A percentile compares a stretch with the other conserved stretches of the same genome.
phyloP scores from a whole-genome alignment of 1,140 invertebrate genomes.

The Nymphalis io region DNA sequence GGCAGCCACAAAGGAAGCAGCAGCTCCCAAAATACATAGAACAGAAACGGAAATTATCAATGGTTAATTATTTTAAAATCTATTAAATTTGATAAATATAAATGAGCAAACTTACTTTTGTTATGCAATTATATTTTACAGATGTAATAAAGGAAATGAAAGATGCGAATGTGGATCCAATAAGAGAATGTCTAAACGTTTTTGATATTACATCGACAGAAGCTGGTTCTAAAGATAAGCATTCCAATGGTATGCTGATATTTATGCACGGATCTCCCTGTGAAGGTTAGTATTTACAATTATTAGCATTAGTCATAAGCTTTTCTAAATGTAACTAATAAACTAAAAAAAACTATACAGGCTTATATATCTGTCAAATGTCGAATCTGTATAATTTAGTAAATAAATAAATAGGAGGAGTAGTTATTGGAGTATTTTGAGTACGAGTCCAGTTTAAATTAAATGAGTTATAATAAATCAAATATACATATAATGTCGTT shows the following conservation, averaged over 20 bases:
- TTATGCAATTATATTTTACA: slow-evolving; percentile 34
- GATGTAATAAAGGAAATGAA: slow-evolving; percentile 64
- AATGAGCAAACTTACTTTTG: too few relatives aligned
- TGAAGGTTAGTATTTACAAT: slow-evolving; percentile 52
- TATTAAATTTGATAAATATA: too few relatives aligned
- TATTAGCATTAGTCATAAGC: too few relatives aligned
- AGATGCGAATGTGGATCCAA: slow-evolving; percentile 58
- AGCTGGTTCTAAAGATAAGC: slow-evolving; percentile 37
- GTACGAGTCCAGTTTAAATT: too few relatives aligned
- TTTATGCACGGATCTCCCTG: slow-evolving; percentile 68
- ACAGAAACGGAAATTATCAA: slow-evolving; percentile 67
- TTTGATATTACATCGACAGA: slow-evolving; percentile 39
- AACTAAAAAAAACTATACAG: too few relatives aligned
- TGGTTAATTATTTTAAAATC: slow-evolving; percentile 43
- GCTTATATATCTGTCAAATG: too few relatives aligned
- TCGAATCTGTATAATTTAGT: too few relatives aligned
- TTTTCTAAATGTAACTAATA: too few relatives aligned
- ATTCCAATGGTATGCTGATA: slow-evolving; percentile 60
- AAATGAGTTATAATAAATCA: too few relatives aligned
- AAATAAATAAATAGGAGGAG: too few relatives aligned
- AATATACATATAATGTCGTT: too few relatives aligned
- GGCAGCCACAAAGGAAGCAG: slow-evolving; percentile 32
- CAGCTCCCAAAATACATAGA: slow-evolving; percentile 48
- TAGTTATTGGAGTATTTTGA: too few relatives aligned
- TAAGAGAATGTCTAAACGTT: slow-evolving; percentile 57